Base-by-base conservation (phyloP, 2,888 invertebrate species). In the Epistrophella euchroma region DNA sequence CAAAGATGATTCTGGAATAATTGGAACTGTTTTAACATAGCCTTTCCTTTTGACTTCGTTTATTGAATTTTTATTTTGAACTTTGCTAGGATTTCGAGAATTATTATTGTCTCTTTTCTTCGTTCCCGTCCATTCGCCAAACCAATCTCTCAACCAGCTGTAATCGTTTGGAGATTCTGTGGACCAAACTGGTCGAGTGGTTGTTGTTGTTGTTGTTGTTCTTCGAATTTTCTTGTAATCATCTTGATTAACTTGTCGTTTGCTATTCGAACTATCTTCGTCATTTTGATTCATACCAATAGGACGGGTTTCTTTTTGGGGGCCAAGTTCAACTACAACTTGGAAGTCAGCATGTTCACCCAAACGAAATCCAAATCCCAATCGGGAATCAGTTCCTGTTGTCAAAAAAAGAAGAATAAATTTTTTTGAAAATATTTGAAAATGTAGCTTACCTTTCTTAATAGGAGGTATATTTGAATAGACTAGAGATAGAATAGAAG, bases 401-500 rank as follows among this genome's bases (percentile, higher is more conserved):
- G 11, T 17, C 3, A 47, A 25, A 56, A 56, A 10, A 13, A 15
- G 17, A 64, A 50, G 15, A 47, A 43, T 25, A 35, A 28, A 47
- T 13, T 15, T 22, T 22, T 28, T 45, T 17, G 7, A 45, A 17
- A 35, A 35, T 37, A 13, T 22, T 55, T n/a, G 22, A 11, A 5
- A 19, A 3, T 9, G 2, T 0, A n/a, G 22, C 80, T 82, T 37
- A 96, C 97, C 97, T 95, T 97, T 97, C 90, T 96, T 96, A 11
- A 97, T 95, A 0, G 96, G 96, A 5, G 97, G 97, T 84, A 97
- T 96, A 89, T 97, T 97, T 10, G 97, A 96, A 91, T 97, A 97
- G 0, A 97, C 95, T 4, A 97, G 93, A 0, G 97, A 97, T 9
- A 97, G 92, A 37, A 97, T 90, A 0, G 97, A 96, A 0, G 97